A percentile compares a stretch with the other conserved stretches of the same genome.
Evolutionary conservation across 2,113 vertebrate genomes (phyloP).

Genomic region (Gasterosteus aculeatus): DNA sequence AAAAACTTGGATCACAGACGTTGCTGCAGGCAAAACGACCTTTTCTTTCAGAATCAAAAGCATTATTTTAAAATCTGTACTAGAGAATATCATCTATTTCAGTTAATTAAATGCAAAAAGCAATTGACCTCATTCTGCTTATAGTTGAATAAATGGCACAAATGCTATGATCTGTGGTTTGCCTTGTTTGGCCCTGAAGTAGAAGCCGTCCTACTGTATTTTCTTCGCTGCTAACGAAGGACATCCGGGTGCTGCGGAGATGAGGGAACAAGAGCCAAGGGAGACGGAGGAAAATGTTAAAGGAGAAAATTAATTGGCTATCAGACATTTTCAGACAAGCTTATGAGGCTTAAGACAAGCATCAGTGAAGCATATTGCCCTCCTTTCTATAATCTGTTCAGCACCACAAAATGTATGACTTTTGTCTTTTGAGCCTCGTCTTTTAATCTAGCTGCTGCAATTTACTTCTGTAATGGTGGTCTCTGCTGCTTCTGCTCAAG

Average conservation of each 20-base stretch:
- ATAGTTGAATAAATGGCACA: neutral
- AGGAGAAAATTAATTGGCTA: constrained; percentile 55
- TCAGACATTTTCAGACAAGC: constrained; percentile 47
- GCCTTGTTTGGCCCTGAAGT: neutral
- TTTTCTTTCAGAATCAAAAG: neutral
- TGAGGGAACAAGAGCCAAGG: constrained; percentile 27
- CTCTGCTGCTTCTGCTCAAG: neutral
- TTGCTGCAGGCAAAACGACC: neutral
- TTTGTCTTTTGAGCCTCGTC: constrained; percentile 2
- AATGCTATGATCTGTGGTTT: constrained; percentile 15
- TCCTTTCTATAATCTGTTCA: constrained; percentile 30
- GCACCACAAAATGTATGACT: constrained; percentile 17
- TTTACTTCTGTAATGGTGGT: neutral
- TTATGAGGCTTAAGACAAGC: constrained; percentile 28
- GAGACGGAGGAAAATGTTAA: constrained; percentile 29
- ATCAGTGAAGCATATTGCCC: constrained; percentile 17
- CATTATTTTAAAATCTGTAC: neutral
- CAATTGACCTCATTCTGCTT: neutral
- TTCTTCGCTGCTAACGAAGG: constrained; percentile 21
- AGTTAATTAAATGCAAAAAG: neutral
- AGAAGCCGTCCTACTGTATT: neutral
- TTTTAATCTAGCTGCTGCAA: neutral
- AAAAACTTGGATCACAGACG: neutral
- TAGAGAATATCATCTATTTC: neutral
- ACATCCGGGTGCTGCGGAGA: constrained; percentile 21